Conservation (phyloP, 2,113 vertebrate genomes). For the Apodemus sylvaticus region DNA sequence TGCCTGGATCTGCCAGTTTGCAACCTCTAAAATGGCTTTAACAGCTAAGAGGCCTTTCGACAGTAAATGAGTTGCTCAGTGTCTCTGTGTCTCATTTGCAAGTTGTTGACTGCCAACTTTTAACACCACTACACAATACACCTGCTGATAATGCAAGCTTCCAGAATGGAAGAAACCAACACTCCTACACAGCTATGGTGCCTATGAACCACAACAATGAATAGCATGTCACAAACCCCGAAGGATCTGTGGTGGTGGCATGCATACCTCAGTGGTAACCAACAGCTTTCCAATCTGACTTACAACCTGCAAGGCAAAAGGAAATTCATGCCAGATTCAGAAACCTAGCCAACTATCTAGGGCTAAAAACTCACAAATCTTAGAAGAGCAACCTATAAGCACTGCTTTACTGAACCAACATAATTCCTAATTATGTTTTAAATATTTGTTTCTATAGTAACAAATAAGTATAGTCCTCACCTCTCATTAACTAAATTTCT, state of each 20-base stretch:
- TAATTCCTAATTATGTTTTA: background rate
- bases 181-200: background rate
- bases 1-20: background rate
- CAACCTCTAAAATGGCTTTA: background rate
- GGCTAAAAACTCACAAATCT: background rate
- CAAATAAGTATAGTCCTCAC: background rate
- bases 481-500: background rate
- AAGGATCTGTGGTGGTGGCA: background rate
- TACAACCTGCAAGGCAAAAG: background rate
- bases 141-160: background rate
- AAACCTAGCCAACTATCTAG: background rate
- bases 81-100: background rate
- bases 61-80: background rate
- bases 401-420: background rate
- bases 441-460: background rate
- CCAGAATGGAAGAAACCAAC: slow-evolving; percentile 8
- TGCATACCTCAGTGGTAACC: background rate
- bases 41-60: background rate
- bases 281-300: background rate
- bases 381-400: background rate
- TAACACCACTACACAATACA: slow-evolving; percentile 10
- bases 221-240: background rate
- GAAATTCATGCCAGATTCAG: background rate
- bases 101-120: background rate
- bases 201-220: background rate